Evolutionary conservation across 2,888 invertebrate genomes (phyloP).

Genomic region (Tipula confusa): DNA sequence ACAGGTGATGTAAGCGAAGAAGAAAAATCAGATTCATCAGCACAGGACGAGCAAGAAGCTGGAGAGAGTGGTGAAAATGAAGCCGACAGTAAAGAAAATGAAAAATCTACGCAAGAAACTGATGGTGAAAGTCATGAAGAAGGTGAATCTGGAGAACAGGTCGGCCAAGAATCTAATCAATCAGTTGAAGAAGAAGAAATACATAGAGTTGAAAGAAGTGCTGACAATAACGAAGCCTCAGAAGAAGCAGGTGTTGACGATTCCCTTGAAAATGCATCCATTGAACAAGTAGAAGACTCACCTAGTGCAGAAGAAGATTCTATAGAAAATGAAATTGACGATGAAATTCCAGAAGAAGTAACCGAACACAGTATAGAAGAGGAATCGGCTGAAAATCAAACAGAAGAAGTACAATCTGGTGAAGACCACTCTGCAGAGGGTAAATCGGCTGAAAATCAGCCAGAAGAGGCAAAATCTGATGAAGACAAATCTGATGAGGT

Average conservation of each 20-base stretch:
- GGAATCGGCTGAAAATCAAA: conserved; percentile 40
- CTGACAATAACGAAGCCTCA: conserved; percentile 26
- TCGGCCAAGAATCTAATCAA: not conserved
- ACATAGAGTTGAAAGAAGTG: not conserved
- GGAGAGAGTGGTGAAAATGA: conserved; percentile 29
- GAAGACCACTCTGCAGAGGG: conserved; percentile 38
- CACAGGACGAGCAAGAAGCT: conserved; percentile 26
- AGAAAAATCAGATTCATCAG: conserved; percentile 28
- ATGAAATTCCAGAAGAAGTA: conserved; percentile 37
- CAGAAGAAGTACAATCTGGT: conserved; percentile 42
- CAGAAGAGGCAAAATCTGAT: conserved; percentile 33
- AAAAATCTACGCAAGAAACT: not conserved
- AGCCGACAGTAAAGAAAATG: conserved; percentile 27
- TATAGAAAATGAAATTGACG: conserved; percentile 51
- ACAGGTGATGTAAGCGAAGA: conserved; percentile 39
- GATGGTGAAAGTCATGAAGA: conserved; percentile 31
- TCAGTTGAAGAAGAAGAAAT: not conserved
- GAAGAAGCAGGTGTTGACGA: conserved; percentile 17
- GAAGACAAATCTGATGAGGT: conserved; percentile 37
- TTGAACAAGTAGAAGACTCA: not conserved
- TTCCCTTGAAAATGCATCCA: conserved; percentile 29
- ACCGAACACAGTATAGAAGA: conserved; percentile 39
- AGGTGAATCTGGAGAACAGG: conserved; percentile 26
- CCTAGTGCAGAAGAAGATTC: conserved; percentile 40
- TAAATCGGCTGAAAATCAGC: conserved; percentile 37